Evolutionary conservation across 2,888 invertebrate species (phyloP).

Genomic region (Tachina fera): DNA sequence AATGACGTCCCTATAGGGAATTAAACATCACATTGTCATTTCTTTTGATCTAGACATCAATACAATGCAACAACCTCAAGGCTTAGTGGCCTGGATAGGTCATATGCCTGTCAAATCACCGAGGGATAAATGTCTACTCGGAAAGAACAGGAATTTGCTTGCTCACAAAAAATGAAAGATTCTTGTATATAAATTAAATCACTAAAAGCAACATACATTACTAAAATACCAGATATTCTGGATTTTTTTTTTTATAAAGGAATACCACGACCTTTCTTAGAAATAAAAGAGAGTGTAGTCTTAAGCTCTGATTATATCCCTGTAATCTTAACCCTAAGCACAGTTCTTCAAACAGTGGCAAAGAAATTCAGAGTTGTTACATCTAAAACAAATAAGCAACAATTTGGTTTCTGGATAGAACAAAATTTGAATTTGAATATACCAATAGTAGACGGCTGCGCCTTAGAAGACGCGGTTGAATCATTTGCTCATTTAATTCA

Average conservation of each 20-base stretch:
- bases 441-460: slow-evolving; percentile 1
- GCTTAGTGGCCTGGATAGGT: too few species aligned
- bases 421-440: slow-evolving; percentile 21
- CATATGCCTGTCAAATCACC: too few species aligned
- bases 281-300: slow-evolving; percentile 17
- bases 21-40: too few species aligned
- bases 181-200: too few species aligned
- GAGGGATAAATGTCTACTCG: too few species aligned
- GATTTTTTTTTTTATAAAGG: slow-evolving; percentile 25
- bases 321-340: slow-evolving; percentile 2
- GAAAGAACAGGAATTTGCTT: too few species aligned
- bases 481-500: slow-evolving; percentile 14
- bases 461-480: slow-evolving; percentile 21
- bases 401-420: slow-evolving; percentile 14
- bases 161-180: too few species aligned
- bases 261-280: slow-evolving; percentile 5
- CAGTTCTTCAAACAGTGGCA: background rate
- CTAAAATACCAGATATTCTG: slow-evolving; percentile 8
- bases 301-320: slow-evolving; percentile 27
- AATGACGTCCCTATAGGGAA: too few species aligned
- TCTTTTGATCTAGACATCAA: too few species aligned
- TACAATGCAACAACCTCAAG: too few species aligned
- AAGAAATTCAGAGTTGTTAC: slow-evolving; percentile 14
- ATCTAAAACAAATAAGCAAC: slow-evolving; percentile 16
- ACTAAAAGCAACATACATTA: too few species aligned